phyloP scores from a whole-genome alignment of 2,888 invertebrate genomes.

The Philereme vetulata region DNA sequence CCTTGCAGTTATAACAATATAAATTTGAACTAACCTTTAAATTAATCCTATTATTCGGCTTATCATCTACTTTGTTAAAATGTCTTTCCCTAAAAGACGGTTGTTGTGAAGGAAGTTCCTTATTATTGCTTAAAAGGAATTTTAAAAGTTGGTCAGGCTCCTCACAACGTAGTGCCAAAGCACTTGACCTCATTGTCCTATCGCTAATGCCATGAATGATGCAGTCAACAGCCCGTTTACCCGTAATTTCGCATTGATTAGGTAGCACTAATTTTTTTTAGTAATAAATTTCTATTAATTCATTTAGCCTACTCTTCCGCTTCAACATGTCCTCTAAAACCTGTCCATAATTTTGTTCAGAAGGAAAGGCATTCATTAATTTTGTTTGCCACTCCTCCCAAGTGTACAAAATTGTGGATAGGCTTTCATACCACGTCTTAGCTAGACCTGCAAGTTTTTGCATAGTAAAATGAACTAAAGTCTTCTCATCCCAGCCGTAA shows the following conservation, averaged over 20 bases:
- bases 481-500: constrained; percentile 35
- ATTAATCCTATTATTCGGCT: too few species aligned
- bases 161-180: background rate
- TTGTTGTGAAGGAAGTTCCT: too few species aligned
- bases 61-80: too few species aligned
- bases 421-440: constrained; percentile 36
- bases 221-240: constrained; percentile 1
- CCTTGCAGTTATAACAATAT: too few species aligned
- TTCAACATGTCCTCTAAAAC: constrained; percentile 35
- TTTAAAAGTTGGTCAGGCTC: too few species aligned
- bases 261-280: constrained; percentile 1
- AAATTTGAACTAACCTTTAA: too few species aligned
- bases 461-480: constrained; percentile 35
- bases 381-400: constrained; percentile 40
- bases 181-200: constrained; percentile 1
- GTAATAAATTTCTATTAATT: constrained; percentile 4
- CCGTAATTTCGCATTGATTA: constrained; percentile 4
- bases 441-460: constrained; percentile 36
- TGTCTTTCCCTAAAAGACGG: too few species aligned
- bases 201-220: constrained; percentile 3
- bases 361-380: constrained; percentile 36
- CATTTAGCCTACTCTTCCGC: background rate
- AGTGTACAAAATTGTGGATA: constrained; percentile 30
- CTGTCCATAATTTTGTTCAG: constrained; percentile 34
- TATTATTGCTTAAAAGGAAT: too few species aligned